Conservation (phyloP, 2,113 vertebrate species). For the Eptatretus burgeri region DNA sequence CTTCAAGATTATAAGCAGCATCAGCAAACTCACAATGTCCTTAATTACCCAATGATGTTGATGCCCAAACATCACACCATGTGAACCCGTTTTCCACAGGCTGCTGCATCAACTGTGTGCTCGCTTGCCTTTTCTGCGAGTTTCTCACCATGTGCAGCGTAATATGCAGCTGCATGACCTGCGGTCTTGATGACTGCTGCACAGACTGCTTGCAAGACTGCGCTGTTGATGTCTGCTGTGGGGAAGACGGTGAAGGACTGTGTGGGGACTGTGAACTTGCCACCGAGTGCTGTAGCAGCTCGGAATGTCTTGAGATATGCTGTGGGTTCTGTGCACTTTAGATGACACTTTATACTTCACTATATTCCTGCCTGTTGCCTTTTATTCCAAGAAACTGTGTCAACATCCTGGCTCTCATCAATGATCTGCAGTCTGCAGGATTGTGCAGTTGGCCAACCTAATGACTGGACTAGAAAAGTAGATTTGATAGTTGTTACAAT, state of each 20-base stretch:
- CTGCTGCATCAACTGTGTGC: conserved; percentile 83
- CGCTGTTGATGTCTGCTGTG: conserved; percentile 42
- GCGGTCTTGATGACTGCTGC: conserved; percentile 39
- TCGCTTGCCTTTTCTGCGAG: conserved; percentile 96
- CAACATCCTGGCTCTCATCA: too few species aligned
- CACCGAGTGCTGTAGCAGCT: conserved; percentile 88
- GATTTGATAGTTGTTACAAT: too few species aligned
- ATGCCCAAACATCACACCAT: too few species aligned
- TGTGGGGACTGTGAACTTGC: conserved; percentile 79
- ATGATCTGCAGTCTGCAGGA: too few species aligned
- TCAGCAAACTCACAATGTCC: too few species aligned
- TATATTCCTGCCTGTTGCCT: too few species aligned
- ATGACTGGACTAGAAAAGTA: too few species aligned
- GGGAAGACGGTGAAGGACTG: conserved; percentile 16
- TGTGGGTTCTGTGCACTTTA: conserved; percentile 97
- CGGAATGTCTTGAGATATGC: conserved; percentile 94
- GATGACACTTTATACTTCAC: too few species aligned
- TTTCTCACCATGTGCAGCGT: conserved; percentile 86
- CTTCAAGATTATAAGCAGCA: too few species aligned
- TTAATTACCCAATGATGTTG: too few species aligned
- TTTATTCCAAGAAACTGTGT: too few species aligned
- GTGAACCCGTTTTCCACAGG: conserved; percentile 19
- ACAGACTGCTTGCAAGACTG: conserved; percentile 65
- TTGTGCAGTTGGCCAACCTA: too few species aligned
- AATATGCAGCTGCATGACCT: conserved; percentile 51